Evolutionary conservation across 1,140 invertebrate species (phyloP), one percentile per base, ranked within the genome.

Genomic region (Druon quercuslanigerum): DNA sequence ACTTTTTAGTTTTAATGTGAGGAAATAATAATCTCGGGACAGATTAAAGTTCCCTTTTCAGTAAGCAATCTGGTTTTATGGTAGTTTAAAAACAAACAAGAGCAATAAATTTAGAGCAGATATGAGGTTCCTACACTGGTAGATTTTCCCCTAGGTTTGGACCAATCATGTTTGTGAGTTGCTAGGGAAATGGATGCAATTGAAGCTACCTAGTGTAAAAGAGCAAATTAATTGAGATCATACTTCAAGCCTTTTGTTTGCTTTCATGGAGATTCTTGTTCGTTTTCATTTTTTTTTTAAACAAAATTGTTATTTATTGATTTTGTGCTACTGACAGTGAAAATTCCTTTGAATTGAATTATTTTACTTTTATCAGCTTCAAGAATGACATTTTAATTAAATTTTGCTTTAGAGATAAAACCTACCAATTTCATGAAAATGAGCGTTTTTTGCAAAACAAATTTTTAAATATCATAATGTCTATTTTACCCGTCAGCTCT

Each of bases 61-160:
- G 60, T 71, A 50, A 60, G 11, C n/a, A 51, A 73, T 76, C 9
- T 16, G 52, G 33, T 74, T 73, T 56, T 46, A 52, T 75, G 14
- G 56, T 51, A 3, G 50, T 57, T 70, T 73, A 19, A 51, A 46
- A 50, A 72, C n/a, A 50, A 70, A 76, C 40, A 73, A 70, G 71
- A 57, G 51, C 51, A 50, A 76, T 51, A 52, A 60, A 72, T 78
- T 46, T 33, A 40, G 33, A 66, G 60, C 33, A 9, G 40, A 66
- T 25, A 40, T 8, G 14, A 66, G 20, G 13, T 66, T 40, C 8
- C 60, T 66, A 40, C 33, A 46, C 40, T 46, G 40, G 40, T 54
- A 33, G 57, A 60, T 14, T 66, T 40, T 40, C n/a, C 60, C 25
- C 60, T 66, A 66, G 60, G 14, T 46, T 66, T 40, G 40, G 40